Conservation (phyloP, 2,797 vertebrate species). For the Denticeps clupeoides region DNA sequence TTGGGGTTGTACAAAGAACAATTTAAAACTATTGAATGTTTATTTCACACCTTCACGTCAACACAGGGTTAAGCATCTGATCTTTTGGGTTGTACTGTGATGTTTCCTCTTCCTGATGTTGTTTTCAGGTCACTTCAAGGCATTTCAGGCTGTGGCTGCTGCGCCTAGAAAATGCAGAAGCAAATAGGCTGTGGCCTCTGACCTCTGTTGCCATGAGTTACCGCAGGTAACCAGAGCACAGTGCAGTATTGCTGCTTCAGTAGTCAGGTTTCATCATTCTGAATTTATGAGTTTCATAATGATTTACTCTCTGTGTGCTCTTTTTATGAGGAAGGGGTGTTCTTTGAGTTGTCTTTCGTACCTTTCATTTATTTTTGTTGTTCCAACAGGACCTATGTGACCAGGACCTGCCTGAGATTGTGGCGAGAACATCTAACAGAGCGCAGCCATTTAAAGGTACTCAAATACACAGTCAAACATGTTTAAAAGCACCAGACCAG, state of each 20-base stretch:
- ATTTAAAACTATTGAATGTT: too few species aligned
- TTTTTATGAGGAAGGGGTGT: too few species aligned
- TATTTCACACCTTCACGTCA: too few species aligned
- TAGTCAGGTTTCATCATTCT: too few species aligned
- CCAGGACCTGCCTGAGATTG: slow-evolving; percentile 39
- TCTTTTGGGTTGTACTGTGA: not conserved
- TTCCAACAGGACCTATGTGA: slow-evolving; percentile 44
- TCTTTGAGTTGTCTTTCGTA: not conserved
- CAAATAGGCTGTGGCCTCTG: slow-evolving; percentile 44
- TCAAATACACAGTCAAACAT: too few species aligned
- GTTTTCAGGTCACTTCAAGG: slow-evolving; percentile 54
- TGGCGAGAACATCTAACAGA: slow-evolving; percentile 51
- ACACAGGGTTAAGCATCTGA: too few species aligned
- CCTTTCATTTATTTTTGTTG: slow-evolving; percentile 3
- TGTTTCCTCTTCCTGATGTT: not conserved
- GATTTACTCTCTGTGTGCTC: too few species aligned
- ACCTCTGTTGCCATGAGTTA: slow-evolving; percentile 39
- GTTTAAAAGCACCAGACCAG: too few species aligned
- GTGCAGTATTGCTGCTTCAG: not conserved
- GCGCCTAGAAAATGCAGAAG: slow-evolving; percentile 64
- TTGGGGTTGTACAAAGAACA: too few species aligned
- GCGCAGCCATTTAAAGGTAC: slow-evolving; percentile 50
- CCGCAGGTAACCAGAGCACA: slow-evolving; percentile 53
- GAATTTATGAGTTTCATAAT: too few species aligned
- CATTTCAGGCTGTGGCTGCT: slow-evolving; percentile 70